These are phyloP conservation scores for Drosophila aldrichi DNA, from an alignment of 2,888 invertebrate species.

Conservation along the genomic window DNA sequence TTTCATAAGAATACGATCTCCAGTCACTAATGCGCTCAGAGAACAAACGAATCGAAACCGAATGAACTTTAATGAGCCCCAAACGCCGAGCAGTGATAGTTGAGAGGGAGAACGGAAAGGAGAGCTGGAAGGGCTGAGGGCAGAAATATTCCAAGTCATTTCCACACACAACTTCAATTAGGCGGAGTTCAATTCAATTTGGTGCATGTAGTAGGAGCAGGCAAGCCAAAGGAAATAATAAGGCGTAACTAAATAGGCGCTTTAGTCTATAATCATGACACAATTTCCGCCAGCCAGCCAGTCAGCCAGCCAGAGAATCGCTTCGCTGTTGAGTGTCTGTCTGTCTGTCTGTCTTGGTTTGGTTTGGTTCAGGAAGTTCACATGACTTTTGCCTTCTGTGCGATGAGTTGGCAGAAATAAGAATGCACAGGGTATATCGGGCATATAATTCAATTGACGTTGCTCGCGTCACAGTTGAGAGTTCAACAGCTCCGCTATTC, in stretches of 20 bases:
- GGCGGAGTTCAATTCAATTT: constrained; percentile 67
- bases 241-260: constrained; percentile 80
- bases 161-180: constrained; percentile 73
- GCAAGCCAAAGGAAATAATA: constrained; percentile 69
- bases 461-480: constrained; percentile 72
- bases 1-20: constrained; percentile 7
- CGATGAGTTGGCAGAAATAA: constrained; percentile 62
- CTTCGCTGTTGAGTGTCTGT: constrained; percentile 29
- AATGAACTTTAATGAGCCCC: constrained; percentile 60
- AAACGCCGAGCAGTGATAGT: constrained; percentile 56
- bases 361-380: constrained; percentile 72
- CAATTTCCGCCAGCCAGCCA: constrained; percentile 71
- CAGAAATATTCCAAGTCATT: constrained; percentile 67
- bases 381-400: constrained; percentile 62
- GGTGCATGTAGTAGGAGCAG: constrained; percentile 37
- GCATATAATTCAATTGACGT: constrained; percentile 51
- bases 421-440: constrained; percentile 38
- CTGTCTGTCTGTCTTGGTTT: not conserved
- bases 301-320: not conserved
- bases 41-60: constrained; percentile 48
- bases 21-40: constrained; percentile 10
- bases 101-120: not conserved
- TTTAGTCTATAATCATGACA: constrained; percentile 81
- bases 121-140: constrained; percentile 1
- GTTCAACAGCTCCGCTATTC: constrained; percentile 52